Evolutionary conservation across 2,797 vertebrate genomes (phyloP).

Genomic region (Enteromius radiatus): DNA sequence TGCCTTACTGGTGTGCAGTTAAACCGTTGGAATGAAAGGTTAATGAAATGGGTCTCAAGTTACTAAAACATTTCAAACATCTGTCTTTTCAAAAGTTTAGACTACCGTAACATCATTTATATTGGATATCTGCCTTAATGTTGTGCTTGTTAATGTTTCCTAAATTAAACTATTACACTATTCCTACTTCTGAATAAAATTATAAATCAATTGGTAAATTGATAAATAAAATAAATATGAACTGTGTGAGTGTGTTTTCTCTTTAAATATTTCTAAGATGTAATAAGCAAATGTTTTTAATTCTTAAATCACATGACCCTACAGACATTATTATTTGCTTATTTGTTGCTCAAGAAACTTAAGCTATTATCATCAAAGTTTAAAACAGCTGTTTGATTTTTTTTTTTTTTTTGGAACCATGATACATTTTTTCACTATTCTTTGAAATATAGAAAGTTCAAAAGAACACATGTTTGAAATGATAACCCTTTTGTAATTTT

Average conservation of each 20-base stretch:
- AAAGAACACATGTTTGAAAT: background rate
- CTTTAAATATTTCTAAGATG: background rate
- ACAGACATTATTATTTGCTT: background rate
- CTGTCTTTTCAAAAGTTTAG: constrained; percentile 19
- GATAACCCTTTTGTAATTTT: background rate
- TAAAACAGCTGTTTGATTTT: background rate
- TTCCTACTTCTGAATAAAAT: background rate
- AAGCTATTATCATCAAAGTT: background rate
- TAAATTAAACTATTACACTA: constrained; percentile 42
- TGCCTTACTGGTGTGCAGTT: constrained; percentile 26
- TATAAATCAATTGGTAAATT: background rate
- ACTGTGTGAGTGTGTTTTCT: background rate
- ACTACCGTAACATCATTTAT: constrained; percentile 37
- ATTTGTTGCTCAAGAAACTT: background rate
- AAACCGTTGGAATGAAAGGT: background rate
- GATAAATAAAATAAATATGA: background rate
- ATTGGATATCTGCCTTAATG: constrained; percentile 33
- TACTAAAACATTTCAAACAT: constrained; percentile 16
- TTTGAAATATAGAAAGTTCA: background rate
- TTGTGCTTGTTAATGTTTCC: constrained; percentile 26
- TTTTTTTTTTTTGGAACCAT: background rate
- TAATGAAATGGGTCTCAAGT: constrained; percentile 4
- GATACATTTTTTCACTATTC: background rate
- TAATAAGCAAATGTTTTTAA: background rate
- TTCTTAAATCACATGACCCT: background rate